A percentile compares a stretch with the other conserved stretches of the same genome.
Conservation (phyloP, 2,797 vertebrate species). For the Petrocephalus sullivani region DNA sequence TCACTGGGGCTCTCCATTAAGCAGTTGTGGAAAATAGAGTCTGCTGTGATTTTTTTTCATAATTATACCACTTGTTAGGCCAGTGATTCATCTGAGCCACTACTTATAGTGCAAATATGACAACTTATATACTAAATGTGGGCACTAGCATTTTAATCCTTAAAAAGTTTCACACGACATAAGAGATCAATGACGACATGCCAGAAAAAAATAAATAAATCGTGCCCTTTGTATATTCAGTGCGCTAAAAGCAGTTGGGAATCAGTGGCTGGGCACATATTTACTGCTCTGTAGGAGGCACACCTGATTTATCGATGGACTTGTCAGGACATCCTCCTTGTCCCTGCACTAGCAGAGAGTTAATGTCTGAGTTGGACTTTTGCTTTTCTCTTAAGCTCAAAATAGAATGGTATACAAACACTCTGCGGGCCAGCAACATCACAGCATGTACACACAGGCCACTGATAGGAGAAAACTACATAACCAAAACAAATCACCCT, state of each 20-base stretch:
- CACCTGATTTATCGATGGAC: not conserved
- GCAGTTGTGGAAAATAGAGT: not conserved
- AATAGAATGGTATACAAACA: not conserved
- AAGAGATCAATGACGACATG: not conserved
- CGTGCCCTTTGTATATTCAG: not conserved
- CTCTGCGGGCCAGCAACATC: not conserved
- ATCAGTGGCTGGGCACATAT: not conserved
- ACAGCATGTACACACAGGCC: not conserved
- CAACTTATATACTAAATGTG: not conserved
- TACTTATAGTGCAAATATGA: not conserved
- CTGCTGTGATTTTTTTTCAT: not conserved
- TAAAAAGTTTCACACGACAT: not conserved
- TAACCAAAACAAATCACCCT: not conserved
- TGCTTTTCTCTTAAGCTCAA: not conserved
- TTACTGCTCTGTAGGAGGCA: not conserved
- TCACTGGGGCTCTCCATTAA: not conserved
- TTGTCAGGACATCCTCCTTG: not conserved
- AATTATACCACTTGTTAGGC: slow-evolving; percentile 36
- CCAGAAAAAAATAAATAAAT: not conserved
- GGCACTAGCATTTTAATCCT: slow-evolving; percentile 10
- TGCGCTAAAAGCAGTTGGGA: not conserved
- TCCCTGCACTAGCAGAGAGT: not conserved
- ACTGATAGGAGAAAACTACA: not conserved
- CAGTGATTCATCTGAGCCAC: slow-evolving; percentile 38
- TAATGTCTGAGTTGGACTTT: not conserved